These are phyloP conservation scores for Panurus biarmicus DNA, from an alignment of 2,113 vertebrate genomes.

Conservation along the genomic window DNA sequence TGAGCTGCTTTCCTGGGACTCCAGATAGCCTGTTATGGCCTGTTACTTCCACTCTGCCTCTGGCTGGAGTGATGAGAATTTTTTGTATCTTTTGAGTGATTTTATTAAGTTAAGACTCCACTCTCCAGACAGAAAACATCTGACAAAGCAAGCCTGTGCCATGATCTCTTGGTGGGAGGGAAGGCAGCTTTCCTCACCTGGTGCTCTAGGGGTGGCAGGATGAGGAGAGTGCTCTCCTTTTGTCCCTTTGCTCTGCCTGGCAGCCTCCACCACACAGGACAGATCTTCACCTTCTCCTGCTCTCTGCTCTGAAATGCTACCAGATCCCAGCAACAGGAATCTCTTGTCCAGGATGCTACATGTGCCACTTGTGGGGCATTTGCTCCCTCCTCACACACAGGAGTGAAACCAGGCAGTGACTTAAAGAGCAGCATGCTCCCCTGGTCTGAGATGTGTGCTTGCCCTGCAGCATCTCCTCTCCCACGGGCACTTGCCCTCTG, in stretches of 20 bases:
- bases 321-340: too few relatives aligned
- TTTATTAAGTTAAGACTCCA: background rate
- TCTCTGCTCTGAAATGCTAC: background rate
- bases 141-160: background rate
- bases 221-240: background rate
- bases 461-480: background rate
- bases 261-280: background rate
- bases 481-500: background rate
- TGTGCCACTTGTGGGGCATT: fast-evolving
- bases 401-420: too few relatives aligned
- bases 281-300: background rate
- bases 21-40: background rate
- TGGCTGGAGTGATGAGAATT: background rate
- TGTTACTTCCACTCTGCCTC: background rate
- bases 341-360: background rate
- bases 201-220: background rate
- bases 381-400: background rate
- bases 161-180: background rate
- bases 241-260: fast-evolving
- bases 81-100: background rate
- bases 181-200: background rate
- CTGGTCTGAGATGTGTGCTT: too few relatives aligned
- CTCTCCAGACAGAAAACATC: background rate
- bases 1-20: background rate
- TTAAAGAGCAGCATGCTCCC: background rate